Percentiles rank a stretch among this genome's conserved stretches.
phyloP scores from a whole-genome alignment of 2,797 vertebrate species.

The Hylomyscus alleni region DNA sequence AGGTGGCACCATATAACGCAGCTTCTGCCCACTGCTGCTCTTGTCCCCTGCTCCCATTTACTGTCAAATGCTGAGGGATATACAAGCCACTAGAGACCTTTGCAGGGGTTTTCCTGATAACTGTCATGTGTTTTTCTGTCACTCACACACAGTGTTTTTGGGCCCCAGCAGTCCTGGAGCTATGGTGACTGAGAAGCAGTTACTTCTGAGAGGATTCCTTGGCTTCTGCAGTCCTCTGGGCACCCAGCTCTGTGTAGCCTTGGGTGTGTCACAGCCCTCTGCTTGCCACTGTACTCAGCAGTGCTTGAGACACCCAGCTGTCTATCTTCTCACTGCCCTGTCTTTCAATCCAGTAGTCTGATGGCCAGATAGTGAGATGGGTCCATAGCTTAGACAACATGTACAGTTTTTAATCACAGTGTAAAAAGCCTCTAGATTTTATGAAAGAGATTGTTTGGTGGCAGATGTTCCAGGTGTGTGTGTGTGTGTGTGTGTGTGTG shows the following conservation, averaged over 20 bases:
- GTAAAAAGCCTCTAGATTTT: neutral
- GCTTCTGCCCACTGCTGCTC: neutral
- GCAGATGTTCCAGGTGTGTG: neutral
- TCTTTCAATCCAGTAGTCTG: too few species aligned
- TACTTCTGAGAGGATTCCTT: neutral
- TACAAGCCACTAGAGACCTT: neutral
- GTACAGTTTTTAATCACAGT: neutral
- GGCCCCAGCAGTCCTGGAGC: rapidly evolving
- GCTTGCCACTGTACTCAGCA: rapidly evolving
- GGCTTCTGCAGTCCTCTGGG: too few species aligned
- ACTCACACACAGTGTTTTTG: rapidly evolving
- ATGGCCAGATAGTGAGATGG: rapidly evolving
- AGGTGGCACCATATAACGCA: neutral
- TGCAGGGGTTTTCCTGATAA: neutral
- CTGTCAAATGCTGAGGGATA: neutral
- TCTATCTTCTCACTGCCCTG: too few species aligned
- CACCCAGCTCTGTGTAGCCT: neutral
- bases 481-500: neutral
- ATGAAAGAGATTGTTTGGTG: neutral
- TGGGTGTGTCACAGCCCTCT: neutral
- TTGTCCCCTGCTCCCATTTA: neutral
- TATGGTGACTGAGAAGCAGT: rapidly evolving
- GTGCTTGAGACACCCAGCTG: neutral
- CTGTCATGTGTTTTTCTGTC: neutral
- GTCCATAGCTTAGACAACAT: neutral